phyloP scores from a whole-genome alignment of 2,888 invertebrate genomes.

The Bugula neritina region DNA sequence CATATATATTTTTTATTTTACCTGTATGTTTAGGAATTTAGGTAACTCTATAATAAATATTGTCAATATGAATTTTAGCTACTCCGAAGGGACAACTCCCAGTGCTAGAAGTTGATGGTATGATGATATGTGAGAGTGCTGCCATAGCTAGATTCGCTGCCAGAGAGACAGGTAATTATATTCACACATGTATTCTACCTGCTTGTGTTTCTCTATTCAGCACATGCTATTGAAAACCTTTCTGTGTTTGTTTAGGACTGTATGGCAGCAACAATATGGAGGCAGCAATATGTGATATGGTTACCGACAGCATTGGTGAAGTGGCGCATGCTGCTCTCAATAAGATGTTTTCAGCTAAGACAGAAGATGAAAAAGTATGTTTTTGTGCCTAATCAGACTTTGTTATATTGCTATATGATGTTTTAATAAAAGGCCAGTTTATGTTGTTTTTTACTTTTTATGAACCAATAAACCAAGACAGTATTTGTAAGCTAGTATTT shows the following conservation, averaged over 20 bases:
- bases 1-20: too few relatives aligned
- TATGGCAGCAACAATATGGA: neutral
- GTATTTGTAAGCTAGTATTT: too few relatives aligned
- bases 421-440: too few relatives aligned
- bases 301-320: neutral
- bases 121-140: constrained; percentile 17
- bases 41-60: too few relatives aligned
- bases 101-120: constrained; percentile 21
- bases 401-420: too few relatives aligned
- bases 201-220: too few relatives aligned
- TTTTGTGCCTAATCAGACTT: too few relatives aligned
- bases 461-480: too few relatives aligned
- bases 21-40: too few relatives aligned
- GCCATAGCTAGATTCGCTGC: constrained; percentile 13
- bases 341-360: neutral
- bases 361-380: neutral
- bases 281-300: constrained; percentile 19
- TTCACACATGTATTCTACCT: neutral
- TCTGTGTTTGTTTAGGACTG: neutral
- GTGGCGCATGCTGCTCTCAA: neutral
- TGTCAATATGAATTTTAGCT: too few relatives aligned
- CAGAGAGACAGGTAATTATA: constrained; percentile 8
- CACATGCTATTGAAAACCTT: too few relatives aligned
- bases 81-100: constrained; percentile 23
- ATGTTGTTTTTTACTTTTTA: too few relatives aligned